These are phyloP conservation scores for Caloenas nicobarica DNA, from an alignment of 2,113 vertebrate genomes.

Conservation along the genomic window DNA sequence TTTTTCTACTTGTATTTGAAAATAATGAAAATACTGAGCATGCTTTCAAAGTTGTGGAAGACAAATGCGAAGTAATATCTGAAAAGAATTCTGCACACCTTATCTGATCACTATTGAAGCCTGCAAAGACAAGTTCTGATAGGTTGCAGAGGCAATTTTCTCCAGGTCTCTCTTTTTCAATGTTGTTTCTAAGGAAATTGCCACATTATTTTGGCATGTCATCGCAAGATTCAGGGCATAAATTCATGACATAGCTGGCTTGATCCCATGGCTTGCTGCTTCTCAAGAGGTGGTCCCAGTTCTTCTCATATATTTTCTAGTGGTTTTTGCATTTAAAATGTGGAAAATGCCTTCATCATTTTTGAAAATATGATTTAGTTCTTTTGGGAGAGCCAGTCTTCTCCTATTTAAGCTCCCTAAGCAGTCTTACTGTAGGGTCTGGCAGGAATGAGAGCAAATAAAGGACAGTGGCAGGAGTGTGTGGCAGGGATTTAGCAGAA, in stretches of 20 bases:
- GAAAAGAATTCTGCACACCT: not conserved
- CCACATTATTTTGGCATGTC: not conserved
- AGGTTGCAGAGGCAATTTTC: slow-evolving; percentile 17
- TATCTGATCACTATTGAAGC: not conserved
- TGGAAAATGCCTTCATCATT: not conserved
- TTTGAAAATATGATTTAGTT: not conserved
- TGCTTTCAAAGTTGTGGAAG: not conserved
- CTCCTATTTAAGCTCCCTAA: not conserved
- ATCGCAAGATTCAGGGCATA: not conserved
- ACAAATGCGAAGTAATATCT: not conserved
- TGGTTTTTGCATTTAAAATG: not conserved
- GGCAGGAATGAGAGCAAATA: not conserved
- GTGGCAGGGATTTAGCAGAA: not conserved
- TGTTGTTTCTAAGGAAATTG: slow-evolving; percentile 14
- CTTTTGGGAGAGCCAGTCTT: not conserved
- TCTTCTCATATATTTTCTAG: not conserved
- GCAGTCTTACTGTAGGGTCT: not conserved
- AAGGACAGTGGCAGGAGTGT: not conserved
- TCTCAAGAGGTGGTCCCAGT: not conserved
- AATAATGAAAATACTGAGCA: not conserved
- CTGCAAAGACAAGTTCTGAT: not conserved
- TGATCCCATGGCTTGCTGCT: not conserved
- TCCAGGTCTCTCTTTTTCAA: not conserved
- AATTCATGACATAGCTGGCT: not conserved
- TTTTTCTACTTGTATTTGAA: not conserved